A percentile compares a stretch with the other conserved stretches of the same genome.
Conservation (phyloP, 2,888 invertebrate species). For the Drosophila lutescens region DNA sequence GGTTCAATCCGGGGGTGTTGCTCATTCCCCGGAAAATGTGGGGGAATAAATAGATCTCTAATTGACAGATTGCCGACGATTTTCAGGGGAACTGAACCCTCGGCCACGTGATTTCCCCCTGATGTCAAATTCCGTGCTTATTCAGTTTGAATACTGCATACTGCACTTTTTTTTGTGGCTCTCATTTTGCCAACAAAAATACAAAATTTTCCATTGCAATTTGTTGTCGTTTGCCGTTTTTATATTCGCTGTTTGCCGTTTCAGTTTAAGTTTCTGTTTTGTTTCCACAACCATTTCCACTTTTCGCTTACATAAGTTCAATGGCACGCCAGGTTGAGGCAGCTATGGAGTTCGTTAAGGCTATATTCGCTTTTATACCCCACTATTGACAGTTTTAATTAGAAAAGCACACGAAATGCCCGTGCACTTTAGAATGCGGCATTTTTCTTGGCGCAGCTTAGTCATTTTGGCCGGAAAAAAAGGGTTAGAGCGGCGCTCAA, state of each 20-base stretch:
- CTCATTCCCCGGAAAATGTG: neutral
- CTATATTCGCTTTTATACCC: neutral
- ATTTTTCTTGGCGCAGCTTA: conserved; percentile 46
- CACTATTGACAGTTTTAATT: conserved; percentile 54
- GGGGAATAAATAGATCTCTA: conserved; percentile 19
- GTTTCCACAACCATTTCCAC: conserved; percentile 39
- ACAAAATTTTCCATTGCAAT: conserved; percentile 68
- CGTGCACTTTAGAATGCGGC: conserved; percentile 39
- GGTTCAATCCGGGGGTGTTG: conserved; percentile 1
- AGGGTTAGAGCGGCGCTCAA: neutral
- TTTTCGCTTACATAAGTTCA: conserved; percentile 74
- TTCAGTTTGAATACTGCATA: conserved; percentile 22
- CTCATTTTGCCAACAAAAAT: conserved; percentile 54
- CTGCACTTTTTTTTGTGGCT: conserved; percentile 45
- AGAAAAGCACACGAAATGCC: conserved; percentile 41
- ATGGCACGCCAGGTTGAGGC: conserved; percentile 59
- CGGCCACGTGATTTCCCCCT: conserved; percentile 57
- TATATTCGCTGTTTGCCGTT: conserved; percentile 43
- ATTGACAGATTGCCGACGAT: conserved; percentile 41
- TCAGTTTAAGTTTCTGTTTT: conserved; percentile 16
- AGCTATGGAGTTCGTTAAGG: conserved; percentile 31
- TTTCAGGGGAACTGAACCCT: conserved; percentile 38
- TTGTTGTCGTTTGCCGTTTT: conserved; percentile 66
- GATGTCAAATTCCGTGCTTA: conserved; percentile 23
- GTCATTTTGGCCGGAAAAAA: conserved; percentile 1